A percentile compares a stretch with the other conserved stretches of the same genome.
These are phyloP conservation scores for Pygmarrhopalites habei DNA, from an alignment of 1,140 invertebrate species.

Conservation along the genomic window DNA sequence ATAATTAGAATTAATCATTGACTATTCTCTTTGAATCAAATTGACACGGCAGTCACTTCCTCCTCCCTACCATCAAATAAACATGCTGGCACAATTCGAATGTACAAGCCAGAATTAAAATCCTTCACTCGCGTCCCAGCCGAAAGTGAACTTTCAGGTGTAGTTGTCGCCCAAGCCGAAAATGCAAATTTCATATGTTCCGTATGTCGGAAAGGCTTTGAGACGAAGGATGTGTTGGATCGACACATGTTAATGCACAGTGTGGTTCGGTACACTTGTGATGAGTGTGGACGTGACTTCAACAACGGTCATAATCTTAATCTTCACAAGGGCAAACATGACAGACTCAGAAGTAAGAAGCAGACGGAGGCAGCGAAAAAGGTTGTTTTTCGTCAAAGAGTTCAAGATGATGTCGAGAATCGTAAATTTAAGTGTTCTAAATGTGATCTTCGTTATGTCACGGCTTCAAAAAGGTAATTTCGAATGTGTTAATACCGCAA, in stretches of 20 bases:
- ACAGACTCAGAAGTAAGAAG: not conserved
- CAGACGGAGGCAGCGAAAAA: not conserved
- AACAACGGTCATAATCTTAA: not conserved
- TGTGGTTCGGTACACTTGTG: not conserved
- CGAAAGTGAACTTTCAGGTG: not conserved
- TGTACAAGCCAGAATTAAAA: constrained; percentile 1
- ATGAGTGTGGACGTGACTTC: not conserved
- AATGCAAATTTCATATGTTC: not conserved
- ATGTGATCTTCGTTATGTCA: not conserved
- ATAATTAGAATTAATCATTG: not conserved
- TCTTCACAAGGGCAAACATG: constrained; percentile 4
- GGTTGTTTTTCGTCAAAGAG: not conserved
- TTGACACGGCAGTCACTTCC: not conserved
- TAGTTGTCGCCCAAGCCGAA: not conserved
- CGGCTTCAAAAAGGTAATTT: too few species aligned
- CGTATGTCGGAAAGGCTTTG: not conserved
- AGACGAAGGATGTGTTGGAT: not conserved
- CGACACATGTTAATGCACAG: not conserved
- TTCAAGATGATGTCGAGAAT: not conserved
- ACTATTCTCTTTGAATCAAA: too few species aligned
- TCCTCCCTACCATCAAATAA: not conserved
- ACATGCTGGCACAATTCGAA: not conserved
- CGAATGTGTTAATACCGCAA: too few species aligned
- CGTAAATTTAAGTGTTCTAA: not conserved
- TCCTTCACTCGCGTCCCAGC: not conserved